Evolutionary conservation across 2,113 vertebrate genomes (phyloP), one percentile per base, ranked within the genome.

Genomic region (Apodemus speciosus): DNA sequence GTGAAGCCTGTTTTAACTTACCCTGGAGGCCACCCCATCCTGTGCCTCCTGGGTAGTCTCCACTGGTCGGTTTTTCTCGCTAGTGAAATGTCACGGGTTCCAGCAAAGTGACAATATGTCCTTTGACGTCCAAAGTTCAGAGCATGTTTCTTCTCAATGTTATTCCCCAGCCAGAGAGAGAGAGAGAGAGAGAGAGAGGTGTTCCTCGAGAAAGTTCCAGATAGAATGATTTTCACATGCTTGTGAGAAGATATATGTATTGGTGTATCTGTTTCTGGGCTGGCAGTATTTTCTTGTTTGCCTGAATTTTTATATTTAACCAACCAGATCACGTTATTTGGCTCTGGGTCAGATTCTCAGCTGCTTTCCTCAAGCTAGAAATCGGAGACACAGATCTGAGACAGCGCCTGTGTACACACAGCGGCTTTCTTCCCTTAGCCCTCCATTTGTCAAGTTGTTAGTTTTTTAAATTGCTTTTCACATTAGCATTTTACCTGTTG

Each of bases 41-140:
- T 69, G 68, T 93, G 60, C n/a, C 16, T 49, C 23, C 72, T 49
- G 0, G 3, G 43, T 77, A 94, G 93, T 83, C 95, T 90, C 93
- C 69, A 81, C 30, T 77, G 86, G 84, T 90, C 25, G 75, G 73
- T 16, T 96, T 46, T 73, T 87, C 84, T 97, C 96, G 89, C 73
- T 25, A 90, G 0, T 95, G 94, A 96, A 97, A 94, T 92, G 94
- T 98, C 98, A 98, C 97, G 97, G 98, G 98, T 98, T 98, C 91
- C 97, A 87, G 94, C 96, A 94, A 96, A 89, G 94, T 66, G 93
- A 94, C 94, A 56, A 96, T 97, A 62, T 51, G 35, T 93, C 92
- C 84, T 96, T 92, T 71, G 88, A 18, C 95, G 46, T 80, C 92
- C 96, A 92, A 92, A 88, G 93, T 93, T 93, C 76, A 95, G 91